phyloP scores from a whole-genome alignment of 2,797 vertebrate species.

The Momotus momota region DNA sequence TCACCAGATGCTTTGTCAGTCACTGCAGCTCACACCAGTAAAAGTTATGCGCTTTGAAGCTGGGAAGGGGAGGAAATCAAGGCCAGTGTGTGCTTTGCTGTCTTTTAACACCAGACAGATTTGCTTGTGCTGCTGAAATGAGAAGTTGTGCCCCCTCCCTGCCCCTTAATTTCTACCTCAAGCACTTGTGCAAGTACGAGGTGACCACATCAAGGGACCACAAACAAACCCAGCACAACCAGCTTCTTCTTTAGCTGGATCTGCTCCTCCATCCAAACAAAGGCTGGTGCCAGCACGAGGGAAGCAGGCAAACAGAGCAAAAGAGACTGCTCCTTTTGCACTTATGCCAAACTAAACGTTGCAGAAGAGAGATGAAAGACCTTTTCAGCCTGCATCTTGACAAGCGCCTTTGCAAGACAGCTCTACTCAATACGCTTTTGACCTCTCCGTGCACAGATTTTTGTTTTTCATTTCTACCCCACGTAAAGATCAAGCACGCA shows the following conservation, averaged over 20 bases:
- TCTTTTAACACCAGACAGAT: neutral
- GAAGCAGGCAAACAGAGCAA: neutral
- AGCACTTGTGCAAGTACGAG: neutral
- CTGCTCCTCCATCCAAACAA: neutral
- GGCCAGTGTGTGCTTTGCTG: fast-evolving
- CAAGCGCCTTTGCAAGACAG: neutral
- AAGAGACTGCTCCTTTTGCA: neutral
- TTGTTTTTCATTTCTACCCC: neutral
- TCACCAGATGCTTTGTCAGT: neutral
- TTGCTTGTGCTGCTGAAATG: neutral
- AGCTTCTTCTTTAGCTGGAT: neutral
- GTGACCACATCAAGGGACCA: neutral
- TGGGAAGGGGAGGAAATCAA: neutral
- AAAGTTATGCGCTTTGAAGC: neutral
- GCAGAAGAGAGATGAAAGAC: neutral
- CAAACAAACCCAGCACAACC: neutral
- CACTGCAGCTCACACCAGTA: neutral
- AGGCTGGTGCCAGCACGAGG: neutral
- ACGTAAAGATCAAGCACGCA: fast-evolving
- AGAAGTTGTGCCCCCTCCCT: neutral
- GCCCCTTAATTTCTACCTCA: neutral
- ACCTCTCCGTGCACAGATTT: neutral
- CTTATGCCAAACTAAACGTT: neutral
- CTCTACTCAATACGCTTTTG: neutral
- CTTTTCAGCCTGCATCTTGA: neutral